Conservation (phyloP, 2,888 invertebrate genomes). For the Microplitis deprimator region DNA sequence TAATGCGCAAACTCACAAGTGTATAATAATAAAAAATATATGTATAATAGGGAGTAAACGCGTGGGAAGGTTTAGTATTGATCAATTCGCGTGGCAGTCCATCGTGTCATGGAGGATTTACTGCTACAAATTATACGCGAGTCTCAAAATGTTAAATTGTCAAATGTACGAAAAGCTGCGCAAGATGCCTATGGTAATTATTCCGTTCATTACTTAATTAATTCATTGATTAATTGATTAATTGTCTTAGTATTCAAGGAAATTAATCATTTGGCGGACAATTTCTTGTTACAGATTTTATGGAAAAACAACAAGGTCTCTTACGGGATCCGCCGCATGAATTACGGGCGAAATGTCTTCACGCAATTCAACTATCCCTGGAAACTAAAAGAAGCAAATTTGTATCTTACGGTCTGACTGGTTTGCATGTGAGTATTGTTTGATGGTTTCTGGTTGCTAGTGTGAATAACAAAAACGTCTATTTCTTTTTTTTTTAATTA, state of each 20-base stretch:
- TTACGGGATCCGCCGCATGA: slow-evolving; percentile 87
- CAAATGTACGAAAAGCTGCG: slow-evolving; percentile 83
- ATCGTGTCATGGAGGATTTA: slow-evolving; percentile 85
- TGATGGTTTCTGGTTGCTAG: slow-evolving; percentile 13
- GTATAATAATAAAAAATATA: background rate
- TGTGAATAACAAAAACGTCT: background rate
- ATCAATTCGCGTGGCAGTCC: slow-evolving; percentile 62
- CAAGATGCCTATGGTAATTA: slow-evolving; percentile 88
- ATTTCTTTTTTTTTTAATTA: slow-evolving; percentile 16
- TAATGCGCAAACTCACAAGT: slow-evolving; percentile 1
- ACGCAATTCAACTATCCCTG: slow-evolving; percentile 87
- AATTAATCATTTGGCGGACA: no score
- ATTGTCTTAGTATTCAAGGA: background rate
- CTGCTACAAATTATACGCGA: slow-evolving; percentile 88
- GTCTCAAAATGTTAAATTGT: slow-evolving; percentile 84
- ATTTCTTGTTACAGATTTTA: slow-evolving; percentile 77
- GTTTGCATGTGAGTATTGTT: slow-evolving; percentile 84
- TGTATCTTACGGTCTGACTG: slow-evolving; percentile 86
- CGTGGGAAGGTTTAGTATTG: slow-evolving; percentile 56
- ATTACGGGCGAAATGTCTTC: slow-evolving; percentile 86
- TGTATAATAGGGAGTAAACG: background rate
- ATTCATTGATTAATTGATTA: background rate
- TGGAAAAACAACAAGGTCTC: slow-evolving; percentile 85
- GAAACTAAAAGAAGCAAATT: slow-evolving; percentile 91
- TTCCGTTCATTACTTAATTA: slow-evolving; percentile 6